Conservation (phyloP, 2,888 invertebrate genomes). For the Steinernema carpocapsae region DNA sequence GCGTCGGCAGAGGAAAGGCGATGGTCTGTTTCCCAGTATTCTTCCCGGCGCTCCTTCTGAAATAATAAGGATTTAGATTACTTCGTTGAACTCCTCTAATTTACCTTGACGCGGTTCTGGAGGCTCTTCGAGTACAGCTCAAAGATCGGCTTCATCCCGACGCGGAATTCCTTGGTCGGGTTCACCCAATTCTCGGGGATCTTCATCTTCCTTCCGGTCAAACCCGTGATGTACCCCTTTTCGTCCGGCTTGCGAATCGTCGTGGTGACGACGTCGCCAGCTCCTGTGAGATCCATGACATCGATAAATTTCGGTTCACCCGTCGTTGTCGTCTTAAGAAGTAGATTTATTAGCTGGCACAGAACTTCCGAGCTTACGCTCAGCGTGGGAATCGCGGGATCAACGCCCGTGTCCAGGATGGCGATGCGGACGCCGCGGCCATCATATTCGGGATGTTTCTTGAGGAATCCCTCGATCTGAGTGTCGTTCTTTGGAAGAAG, state of each 20-base stretch:
- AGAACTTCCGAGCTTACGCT: constrained; percentile 74
- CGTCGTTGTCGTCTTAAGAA: constrained; percentile 81
- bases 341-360: constrained; percentile 24
- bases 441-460: constrained; percentile 73
- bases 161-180: constrained; percentile 80
- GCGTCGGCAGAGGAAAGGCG: constrained; percentile 82
- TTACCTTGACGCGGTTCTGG: constrained; percentile 77
- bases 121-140: constrained; percentile 85
- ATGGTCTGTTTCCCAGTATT: constrained; percentile 84
- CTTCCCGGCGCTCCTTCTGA: constrained; percentile 80
- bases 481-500: constrained; percentile 32
- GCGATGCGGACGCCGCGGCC: constrained; percentile 90
- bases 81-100: neutral
- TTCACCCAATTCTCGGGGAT: constrained; percentile 84
- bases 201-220: constrained; percentile 87
- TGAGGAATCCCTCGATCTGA: constrained; percentile 50
- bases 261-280: constrained; percentile 92
- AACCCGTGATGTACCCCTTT: constrained; percentile 77
- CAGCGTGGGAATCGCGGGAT: constrained; percentile 91
- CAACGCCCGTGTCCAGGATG: constrained; percentile 95
- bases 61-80: neutral
- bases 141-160: constrained; percentile 85
- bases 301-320: constrained; percentile 91
- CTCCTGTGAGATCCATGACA: constrained; percentile 91
- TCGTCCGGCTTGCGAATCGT: constrained; percentile 76